Conservation (phyloP, 2,888 invertebrate species). For the Xanthia icteritia region DNA sequence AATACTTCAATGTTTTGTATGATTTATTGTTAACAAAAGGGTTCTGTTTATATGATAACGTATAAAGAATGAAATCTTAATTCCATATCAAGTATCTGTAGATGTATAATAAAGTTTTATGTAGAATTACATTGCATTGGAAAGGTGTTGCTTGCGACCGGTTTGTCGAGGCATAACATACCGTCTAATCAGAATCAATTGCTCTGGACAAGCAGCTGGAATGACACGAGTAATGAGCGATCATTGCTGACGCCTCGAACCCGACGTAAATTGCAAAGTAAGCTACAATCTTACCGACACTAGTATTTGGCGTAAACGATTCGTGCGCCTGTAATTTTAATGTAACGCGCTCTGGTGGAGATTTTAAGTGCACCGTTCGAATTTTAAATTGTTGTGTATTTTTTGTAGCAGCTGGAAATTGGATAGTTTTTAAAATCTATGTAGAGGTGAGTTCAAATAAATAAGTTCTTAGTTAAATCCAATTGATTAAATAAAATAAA, state of each 20-base stretch:
- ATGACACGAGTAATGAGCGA: constrained; percentile 60
- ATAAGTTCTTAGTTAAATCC: not conserved
- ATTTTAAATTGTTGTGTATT: constrained; percentile 6
- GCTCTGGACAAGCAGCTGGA: constrained; percentile 59
- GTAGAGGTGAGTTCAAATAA: not conserved
- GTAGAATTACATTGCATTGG: constrained; percentile 29
- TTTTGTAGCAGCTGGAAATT: not conserved
- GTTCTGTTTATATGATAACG: constrained; percentile 11
- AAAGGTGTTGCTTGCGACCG: constrained; percentile 70
- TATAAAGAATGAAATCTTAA: not conserved
- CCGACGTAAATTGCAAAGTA: constrained; percentile 35
- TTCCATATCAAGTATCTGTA: not conserved
- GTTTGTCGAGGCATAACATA: constrained; percentile 69
- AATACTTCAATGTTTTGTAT: constrained; percentile 50
- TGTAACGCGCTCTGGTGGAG: not conserved
- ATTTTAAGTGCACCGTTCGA: not conserved
- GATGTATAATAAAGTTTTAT: constrained; percentile 10
- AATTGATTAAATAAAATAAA: not conserved
- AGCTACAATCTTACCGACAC: constrained; percentile 26
- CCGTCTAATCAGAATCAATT: constrained; percentile 73
- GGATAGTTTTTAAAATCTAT: not conserved
- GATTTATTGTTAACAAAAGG: constrained; percentile 31
- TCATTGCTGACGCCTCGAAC: constrained; percentile 60
- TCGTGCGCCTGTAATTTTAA: constrained; percentile 8
- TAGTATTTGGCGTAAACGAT: constrained; percentile 16